Conservation (phyloP, 2,797 vertebrate species). For the Ambastaia sidthimunki region DNA sequence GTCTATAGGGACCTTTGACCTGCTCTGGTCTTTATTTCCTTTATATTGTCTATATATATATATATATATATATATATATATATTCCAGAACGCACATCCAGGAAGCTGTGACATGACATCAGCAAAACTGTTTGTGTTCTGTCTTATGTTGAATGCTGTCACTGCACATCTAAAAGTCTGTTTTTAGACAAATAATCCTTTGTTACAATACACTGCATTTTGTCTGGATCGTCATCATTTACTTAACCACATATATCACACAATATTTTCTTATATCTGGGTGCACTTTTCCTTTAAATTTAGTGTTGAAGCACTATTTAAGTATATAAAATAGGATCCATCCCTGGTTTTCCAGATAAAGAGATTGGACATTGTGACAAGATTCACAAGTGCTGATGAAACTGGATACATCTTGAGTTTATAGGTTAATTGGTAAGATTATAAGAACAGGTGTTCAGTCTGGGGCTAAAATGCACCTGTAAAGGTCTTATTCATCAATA, state of each 20-base stretch:
- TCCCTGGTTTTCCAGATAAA: slow-evolving; percentile 75
- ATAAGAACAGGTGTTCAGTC: slow-evolving; percentile 74
- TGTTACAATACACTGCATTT: too few species aligned
- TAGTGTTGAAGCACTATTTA: not conserved
- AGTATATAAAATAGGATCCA: slow-evolving; percentile 55
- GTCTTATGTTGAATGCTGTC: too few species aligned
- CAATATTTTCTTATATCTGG: not conserved
- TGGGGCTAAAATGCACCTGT: slow-evolving; percentile 65
- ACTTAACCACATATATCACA: too few species aligned
- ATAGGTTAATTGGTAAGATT: slow-evolving; percentile 78
- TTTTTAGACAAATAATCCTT: too few species aligned
- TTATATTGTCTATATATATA: slow-evolving; percentile 42
- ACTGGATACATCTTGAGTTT: slow-evolving; percentile 68
- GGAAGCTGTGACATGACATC: not conserved
- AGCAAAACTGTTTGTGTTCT: not conserved
- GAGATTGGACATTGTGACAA: slow-evolving; percentile 73
- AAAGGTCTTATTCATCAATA: slow-evolving; percentile 64
- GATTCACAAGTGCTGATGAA: slow-evolving; percentile 57
- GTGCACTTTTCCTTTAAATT: not conserved
- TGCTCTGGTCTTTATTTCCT: slow-evolving; percentile 60
- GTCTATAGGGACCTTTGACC: slow-evolving; percentile 61
- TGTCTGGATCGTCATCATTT: not conserved
- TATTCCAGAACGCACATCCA: too few species aligned
- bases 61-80: too few species aligned
- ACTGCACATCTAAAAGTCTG: too few species aligned